Evolutionary conservation across 2,888 invertebrate genomes (phyloP).

Genomic region (Parnassius smintheus): DNA sequence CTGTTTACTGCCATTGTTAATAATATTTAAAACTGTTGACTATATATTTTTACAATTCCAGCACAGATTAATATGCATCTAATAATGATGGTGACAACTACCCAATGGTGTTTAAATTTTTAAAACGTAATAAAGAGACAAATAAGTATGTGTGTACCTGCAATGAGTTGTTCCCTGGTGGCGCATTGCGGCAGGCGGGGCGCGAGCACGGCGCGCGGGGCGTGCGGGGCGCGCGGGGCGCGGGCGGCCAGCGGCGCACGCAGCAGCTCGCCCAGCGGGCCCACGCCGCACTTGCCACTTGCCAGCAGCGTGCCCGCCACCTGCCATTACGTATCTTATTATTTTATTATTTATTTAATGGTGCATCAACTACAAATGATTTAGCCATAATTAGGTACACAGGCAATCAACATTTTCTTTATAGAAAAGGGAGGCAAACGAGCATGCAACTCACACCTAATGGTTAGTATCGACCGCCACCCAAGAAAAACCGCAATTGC

Average conservation of each 20-base stretch:
- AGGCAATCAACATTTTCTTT: too few species aligned
- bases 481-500: constrained; percentile 20
- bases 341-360: not conserved
- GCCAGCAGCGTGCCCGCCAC: constrained; percentile 49
- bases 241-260: constrained; percentile 42
- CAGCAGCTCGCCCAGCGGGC: constrained; percentile 55
- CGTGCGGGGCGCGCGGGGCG: constrained; percentile 24
- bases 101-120: too few species aligned
- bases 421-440: too few species aligned
- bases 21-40: too few species aligned
- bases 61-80: too few species aligned
- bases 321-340: constrained; percentile 33
- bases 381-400: too few species aligned
- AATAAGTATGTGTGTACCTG: constrained; percentile 37
- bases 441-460: too few species aligned
- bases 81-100: too few species aligned
- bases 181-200: constrained; percentile 37
- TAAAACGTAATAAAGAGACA: too few species aligned
- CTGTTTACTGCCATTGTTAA: too few species aligned
- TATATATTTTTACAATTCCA: too few species aligned
- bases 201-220: constrained; percentile 12
- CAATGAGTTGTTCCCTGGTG: constrained; percentile 52
- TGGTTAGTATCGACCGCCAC: too few species aligned
- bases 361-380: not conserved
- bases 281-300: constrained; percentile 51